Base-by-base conservation (phyloP, 2,113 vertebrate genomes). In the Vulpes ferrilata region DNA sequence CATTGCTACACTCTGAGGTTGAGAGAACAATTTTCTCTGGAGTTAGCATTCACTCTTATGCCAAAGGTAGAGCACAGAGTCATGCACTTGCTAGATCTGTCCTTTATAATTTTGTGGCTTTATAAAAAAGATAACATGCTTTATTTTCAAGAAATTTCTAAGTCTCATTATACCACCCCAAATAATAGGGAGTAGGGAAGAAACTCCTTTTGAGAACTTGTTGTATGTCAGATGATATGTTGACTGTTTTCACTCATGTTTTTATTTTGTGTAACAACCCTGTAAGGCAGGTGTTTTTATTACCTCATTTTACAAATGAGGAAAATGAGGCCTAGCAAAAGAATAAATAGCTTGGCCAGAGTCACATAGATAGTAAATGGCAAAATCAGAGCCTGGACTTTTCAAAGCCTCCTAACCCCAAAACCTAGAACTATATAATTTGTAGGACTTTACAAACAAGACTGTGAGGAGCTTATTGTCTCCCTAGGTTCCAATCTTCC, bases 261-360 rank as follows among this genome's bases (percentile, higher is more conserved):
- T 94, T 92, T 79, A 82, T 73, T 87, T 74, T 9, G 4, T 22
- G 23, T 91, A 35, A 91, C 25, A 74, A 60, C 17, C 25, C 71
- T 92, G 3, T 67, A 38, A 53, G n/a, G 20, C 17, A 82, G 17
- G 9, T 90, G 67, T 95, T 92, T 53, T 81, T 81, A 80, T 38
- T 92, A 90, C 10, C 43, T 94, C 62, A 74, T 79, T 89, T 92
- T 84, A 89, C 15, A 64, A 53, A 35, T 78, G 67, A 92, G 48
- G 82, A 94, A 65, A 87, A 89, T 93, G 48, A 93, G 55, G 17
- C 89, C 55, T 22, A 2, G 32, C 90, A 96, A 88, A 55, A 87
- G 22, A 32, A 73, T 35, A 38, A 91, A 16, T 86, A 64, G 76
- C 67, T 91, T 89, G 57, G 51, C 57, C 32, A 32, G 22, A 23